These are phyloP conservation scores for Sebastes iracundus DNA, from an alignment of 2,797 vertebrate genomes.

Conservation along the genomic window DNA sequence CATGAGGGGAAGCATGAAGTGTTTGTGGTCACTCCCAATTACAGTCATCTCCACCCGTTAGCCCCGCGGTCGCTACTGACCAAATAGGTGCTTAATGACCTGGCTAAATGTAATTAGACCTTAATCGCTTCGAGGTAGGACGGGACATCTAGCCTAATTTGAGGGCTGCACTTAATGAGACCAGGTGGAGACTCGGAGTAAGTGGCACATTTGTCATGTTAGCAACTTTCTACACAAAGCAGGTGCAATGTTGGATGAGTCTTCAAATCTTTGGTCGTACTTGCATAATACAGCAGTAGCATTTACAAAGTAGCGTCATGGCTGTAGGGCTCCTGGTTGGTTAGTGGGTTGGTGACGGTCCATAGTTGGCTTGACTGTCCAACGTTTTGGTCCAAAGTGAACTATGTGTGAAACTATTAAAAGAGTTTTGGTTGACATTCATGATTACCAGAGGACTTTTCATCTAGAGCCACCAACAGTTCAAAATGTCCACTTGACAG, in stretches of 20 bases:
- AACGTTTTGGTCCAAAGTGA: not conserved
- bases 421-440: not conserved
- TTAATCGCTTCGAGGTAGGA: slow-evolving; percentile 41
- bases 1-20: slow-evolving; percentile 34
- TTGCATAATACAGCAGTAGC: not conserved
- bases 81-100: slow-evolving; percentile 62
- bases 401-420: not conserved
- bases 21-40: slow-evolving; percentile 56
- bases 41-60: slow-evolving; percentile 33
- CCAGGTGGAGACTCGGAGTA: not conserved
- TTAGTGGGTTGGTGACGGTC: rapidly evolving
- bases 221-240: not conserved
- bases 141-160: slow-evolving; percentile 27
- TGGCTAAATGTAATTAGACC: slow-evolving; percentile 57
- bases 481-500: too few relatives aligned
- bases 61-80: slow-evolving; percentile 23
- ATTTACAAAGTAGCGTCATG: not conserved
- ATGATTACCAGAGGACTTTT: not conserved
- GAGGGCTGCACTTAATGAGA: slow-evolving; percentile 23
- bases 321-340: not conserved
- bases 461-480: not conserved
- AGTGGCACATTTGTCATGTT: not conserved
- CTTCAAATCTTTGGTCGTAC: not conserved
- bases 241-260: not conserved
- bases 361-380: not conserved